Evolutionary conservation across 2,888 invertebrate genomes (phyloP), one percentile per base, ranked within the genome.

Genomic region (Siphonodentalium dalli): DNA sequence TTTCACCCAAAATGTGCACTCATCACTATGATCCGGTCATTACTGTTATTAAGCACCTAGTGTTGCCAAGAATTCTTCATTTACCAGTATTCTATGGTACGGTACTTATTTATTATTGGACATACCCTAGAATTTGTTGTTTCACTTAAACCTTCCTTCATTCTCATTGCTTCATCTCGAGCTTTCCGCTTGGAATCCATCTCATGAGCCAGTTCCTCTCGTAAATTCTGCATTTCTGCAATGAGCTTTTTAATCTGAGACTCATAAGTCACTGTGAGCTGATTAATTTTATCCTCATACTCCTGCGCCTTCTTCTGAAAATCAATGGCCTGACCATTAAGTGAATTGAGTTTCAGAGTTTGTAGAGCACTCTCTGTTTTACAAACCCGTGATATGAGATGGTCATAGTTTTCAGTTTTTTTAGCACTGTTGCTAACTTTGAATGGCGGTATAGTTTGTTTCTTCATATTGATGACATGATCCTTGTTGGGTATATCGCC

Each of bases 301-400:
- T 71, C 53, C 26, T 66, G 59, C 27, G 65, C 61, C 49, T 69
- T 73, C 33, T 50, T 61, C 40, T 58, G 62, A 13, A 74, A 57
- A 24, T 69, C 72, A n/a, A 55, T 54, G 43, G 69, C 70, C 34
- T 74, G 72, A n/a, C 71, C 45, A 45, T 67, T 69, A 11, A 70
- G 56, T 26, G 76, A 56, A 37, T 65, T 72, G 35, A 74, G 54
- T 49, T 75, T 78, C 40, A 76, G 51, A 26, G 68, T 74, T 51
- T 75, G 73, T 23, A 78, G 61, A 34, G 67, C 63, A 61, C 77
- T 77, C 61, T 78, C 77, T 35, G 65, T 66, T 56, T 68, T 69
- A 60, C 77, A 77, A 33, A 76, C 69, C 33, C 77, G 58, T 11
- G 69, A 69, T 8, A 72, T 68, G 3, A 73, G 47, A 0, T 43